Percentiles rank a stretch among this genome's conserved stretches.
Evolutionary conservation across 2,113 vertebrate species (phyloP).

Genomic region (Gymnogyps californianus): DNA sequence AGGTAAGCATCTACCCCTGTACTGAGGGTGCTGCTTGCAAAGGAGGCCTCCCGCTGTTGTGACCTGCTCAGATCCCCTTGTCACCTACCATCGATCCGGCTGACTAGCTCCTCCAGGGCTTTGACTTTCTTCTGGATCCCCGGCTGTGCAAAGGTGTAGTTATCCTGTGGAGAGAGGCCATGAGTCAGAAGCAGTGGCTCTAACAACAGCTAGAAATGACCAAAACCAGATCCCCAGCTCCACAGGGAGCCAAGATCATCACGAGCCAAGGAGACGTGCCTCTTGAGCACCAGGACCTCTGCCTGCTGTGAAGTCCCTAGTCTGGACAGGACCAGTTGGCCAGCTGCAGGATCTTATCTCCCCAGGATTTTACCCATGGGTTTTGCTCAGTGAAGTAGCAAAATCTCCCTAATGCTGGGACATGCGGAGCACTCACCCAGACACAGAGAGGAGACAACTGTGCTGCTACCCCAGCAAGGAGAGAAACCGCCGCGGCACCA

Average conservation of each 20-base stretch:
- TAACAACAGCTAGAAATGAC: not conserved
- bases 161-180: constrained; percentile 78
- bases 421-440: not conserved
- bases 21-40: not conserved
- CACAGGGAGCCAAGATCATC: not conserved
- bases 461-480: not conserved
- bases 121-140: constrained; percentile 99
- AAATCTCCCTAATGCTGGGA: not conserved
- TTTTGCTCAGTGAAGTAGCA: not conserved
- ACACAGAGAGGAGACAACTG: not conserved
- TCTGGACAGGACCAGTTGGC: not conserved
- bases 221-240: not conserved
- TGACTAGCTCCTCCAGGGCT: constrained; percentile 94
- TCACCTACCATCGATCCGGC: constrained; percentile 92
- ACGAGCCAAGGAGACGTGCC: accelerated
- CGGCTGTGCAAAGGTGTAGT: constrained; percentile 98
- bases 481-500: not conserved
- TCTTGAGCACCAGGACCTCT: not conserved
- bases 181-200: not conserved
- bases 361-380: not conserved
- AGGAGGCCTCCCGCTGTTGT: not conserved
- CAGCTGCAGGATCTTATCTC: not conserved
- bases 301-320: not conserved
- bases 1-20: not conserved
- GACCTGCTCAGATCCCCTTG: not conserved